Evolutionary conservation across 1,140 invertebrate genomes (phyloP), one percentile per base, ranked within the genome.

Genomic region (Pollicipes pollicipes): DNA sequence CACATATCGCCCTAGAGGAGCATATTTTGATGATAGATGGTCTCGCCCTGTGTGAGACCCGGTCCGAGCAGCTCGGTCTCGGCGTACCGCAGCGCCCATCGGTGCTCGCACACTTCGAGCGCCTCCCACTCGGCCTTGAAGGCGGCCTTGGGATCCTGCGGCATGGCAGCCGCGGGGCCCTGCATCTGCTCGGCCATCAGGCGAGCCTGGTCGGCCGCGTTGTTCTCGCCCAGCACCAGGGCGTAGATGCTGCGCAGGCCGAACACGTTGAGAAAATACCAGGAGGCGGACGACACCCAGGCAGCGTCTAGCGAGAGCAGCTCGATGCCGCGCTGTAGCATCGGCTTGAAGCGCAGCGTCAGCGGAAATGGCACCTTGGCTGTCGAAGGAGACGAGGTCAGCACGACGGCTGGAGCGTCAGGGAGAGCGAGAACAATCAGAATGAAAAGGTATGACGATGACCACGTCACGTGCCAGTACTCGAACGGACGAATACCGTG

Each of bases 81-180:
- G 0, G 73, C 73, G 68, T 74, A 69, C 30, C 73, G 86, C 8
- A 98, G 80, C 0, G 88, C 87, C 90, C 92, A 97, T 70, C 90
- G 86, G 80, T 97, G 94, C 70, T 97, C 91, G 30, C 88, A 90
- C 68, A 99, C 95, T 83, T 98, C 95, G 17, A 99, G 83, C 3
- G 95, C 95, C 82, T 99, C 97, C 96, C 96, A 99, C 81, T 99
- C 97, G 0, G 95, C 93, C 81, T 99, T 99, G 78, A 99, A 99
- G 0, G 96, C 96, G 68, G 93, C 93, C 82, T 97, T 97, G 8
- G 96, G 94, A 84, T 99, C 97, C 66, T 89, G 91, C 4, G 95
- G 95, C 88, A 97, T 95, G 1, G 92, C 90, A 1, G 64, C 64
- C 0, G 95, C 95, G 3, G 93, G 91, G 13, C 93, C 95, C 0